Conservation (phyloP, 2,797 vertebrate genomes). For the Danio tinwini region DNA sequence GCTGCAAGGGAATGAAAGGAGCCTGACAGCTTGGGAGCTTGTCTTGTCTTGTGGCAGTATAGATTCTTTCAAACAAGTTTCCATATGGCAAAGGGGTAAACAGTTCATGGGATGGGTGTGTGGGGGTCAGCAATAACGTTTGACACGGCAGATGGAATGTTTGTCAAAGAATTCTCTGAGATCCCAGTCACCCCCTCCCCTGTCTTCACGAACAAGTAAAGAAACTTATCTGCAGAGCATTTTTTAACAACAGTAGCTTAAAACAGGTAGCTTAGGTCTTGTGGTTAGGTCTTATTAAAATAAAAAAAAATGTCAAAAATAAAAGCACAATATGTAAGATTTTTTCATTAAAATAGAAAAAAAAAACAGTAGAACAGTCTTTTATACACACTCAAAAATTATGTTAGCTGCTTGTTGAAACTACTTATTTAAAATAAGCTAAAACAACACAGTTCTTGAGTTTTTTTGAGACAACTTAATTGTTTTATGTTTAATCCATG, state of each 20-base stretch:
- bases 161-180: background rate
- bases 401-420: too few species aligned
- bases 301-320: too few species aligned
- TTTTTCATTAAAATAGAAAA: too few species aligned
- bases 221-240: background rate
- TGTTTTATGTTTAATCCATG: too few species aligned
- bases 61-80: background rate
- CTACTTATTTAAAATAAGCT: too few species aligned
- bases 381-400: too few species aligned
- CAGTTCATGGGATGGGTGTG: slow-evolving; percentile 1
- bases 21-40: background rate
- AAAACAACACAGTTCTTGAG: too few species aligned
- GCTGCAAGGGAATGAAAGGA: background rate
- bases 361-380: too few species aligned
- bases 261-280: too few species aligned
- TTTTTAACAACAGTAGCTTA: background rate
- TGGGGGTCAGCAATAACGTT: background rate
- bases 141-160: background rate
- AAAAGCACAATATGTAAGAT: too few species aligned
- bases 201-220: background rate
- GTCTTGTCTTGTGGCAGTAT: background rate
- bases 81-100: background rate
- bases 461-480: too few species aligned
- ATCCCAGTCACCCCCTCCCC: background rate
- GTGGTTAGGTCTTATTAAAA: too few species aligned